Evolutionary conservation across 2,113 vertebrate genomes (phyloP).

Genomic region (Ellobius talpinus): DNA sequence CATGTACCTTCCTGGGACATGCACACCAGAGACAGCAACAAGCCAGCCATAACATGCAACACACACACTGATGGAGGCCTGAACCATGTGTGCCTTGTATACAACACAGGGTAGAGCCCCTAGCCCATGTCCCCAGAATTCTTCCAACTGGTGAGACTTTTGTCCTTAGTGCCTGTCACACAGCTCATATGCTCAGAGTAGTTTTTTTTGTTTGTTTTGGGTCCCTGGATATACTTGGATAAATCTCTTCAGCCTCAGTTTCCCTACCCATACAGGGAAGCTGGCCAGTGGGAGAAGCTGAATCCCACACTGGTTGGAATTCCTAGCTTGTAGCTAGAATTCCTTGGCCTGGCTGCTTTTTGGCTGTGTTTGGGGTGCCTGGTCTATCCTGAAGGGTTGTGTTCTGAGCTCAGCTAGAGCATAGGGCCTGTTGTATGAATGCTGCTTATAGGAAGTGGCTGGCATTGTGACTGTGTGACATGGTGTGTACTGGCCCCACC

Average conservation of each 20-base stretch:
- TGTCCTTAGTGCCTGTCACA: neutral
- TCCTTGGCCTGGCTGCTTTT: neutral
- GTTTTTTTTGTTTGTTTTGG: neutral
- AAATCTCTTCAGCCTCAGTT: conserved; percentile 21
- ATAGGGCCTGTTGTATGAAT: neutral
- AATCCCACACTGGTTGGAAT: neutral
- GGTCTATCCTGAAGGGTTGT: neutral
- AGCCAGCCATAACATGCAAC: neutral
- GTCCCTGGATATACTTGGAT: neutral
- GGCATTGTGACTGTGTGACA: neutral
- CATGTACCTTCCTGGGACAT: neutral
- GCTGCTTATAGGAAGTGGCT: too few species aligned
- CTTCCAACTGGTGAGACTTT: neutral
- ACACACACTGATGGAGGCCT: neutral
- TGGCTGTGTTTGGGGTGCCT: neutral
- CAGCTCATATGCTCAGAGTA: neutral
- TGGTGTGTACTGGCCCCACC: neutral
- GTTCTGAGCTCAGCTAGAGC: neutral
- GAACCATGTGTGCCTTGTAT: neutral
- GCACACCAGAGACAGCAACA: neutral
- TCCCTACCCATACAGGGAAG: neutral
- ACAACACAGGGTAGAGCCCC: neutral
- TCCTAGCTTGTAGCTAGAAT: neutral
- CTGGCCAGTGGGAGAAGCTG: neutral
- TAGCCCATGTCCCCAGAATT: neutral